Percentiles rank a stretch among this genome's conserved stretches.
These are phyloP conservation scores for Charaxes varanes DNA, from an alignment of 1,140 invertebrate genomes.

Conservation along the genomic window DNA sequence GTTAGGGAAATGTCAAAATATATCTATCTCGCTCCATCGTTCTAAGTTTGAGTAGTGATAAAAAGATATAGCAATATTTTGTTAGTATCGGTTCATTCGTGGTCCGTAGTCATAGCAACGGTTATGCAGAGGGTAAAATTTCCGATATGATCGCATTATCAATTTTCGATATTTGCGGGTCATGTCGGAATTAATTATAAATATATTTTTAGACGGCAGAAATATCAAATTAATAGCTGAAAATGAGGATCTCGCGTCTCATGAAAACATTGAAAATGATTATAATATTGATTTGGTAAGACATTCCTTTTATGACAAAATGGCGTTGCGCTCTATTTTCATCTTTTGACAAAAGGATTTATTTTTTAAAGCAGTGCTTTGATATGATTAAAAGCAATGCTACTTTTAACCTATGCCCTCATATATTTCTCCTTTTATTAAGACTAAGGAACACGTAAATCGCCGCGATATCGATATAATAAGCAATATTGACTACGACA, in stretches of 20 bases:
- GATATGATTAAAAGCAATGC: background rate
- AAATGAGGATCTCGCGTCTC: background rate
- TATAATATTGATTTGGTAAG: constrained; percentile 36
- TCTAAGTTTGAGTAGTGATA: constrained; percentile 7
- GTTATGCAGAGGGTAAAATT: constrained; percentile 52
- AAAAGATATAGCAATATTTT: constrained; percentile 20
- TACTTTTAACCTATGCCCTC: too few species aligned
- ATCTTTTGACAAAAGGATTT: background rate
- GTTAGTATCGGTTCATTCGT: constrained; percentile 18
- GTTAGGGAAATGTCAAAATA: constrained; percentile 27
- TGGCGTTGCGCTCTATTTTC: background rate
- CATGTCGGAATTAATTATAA: constrained; percentile 22
- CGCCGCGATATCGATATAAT: too few species aligned
- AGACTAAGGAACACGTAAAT: too few species aligned
- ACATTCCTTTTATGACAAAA: constrained; percentile 13
- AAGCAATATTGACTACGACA: too few species aligned
- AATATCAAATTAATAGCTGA: constrained; percentile 17
- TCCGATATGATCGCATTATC: constrained; percentile 45
- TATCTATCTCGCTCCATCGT: constrained; percentile 28
- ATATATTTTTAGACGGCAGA: constrained; percentile 14
- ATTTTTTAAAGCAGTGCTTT: background rate
- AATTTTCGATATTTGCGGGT: constrained; percentile 44
- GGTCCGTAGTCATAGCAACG: constrained; percentile 54
- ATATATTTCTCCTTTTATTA: too few species aligned
- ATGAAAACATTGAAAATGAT: constrained; percentile 19